Evolutionary conservation across 2,888 invertebrate genomes (phyloP).

Genomic region (Sarcophaga carnaria): DNA sequence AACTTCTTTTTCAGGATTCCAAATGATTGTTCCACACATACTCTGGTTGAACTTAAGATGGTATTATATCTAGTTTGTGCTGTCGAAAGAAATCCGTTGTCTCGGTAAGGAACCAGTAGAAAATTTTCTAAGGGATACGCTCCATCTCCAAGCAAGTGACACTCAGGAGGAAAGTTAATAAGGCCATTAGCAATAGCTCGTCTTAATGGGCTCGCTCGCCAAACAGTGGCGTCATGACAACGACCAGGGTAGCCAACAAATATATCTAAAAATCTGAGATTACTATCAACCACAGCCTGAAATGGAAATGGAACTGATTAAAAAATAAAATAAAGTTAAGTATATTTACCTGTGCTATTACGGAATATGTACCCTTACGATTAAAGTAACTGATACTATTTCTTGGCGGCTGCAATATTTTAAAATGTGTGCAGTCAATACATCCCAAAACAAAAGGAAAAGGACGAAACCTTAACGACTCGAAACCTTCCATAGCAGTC

Average conservation of each 20-base stretch:
- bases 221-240: too few species aligned
- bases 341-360: constrained; percentile 37
- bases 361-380: constrained; percentile 46
- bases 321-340: background rate
- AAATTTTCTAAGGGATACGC: too few species aligned
- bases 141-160: too few species aligned
- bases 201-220: too few species aligned
- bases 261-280: constrained; percentile 33
- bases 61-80: constrained; percentile 15
- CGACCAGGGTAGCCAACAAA: constrained; percentile 35
- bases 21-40: constrained; percentile 1
- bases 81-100: constrained; percentile 20
- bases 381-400: constrained; percentile 16
- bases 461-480: constrained; percentile 25
- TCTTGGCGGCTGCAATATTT: background rate
- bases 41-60: constrained; percentile 48
- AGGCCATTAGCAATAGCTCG: too few species aligned
- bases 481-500: constrained; percentile 28
- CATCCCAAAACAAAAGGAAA: constrained; percentile 50
- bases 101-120: too few species aligned
- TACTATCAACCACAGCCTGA: constrained; percentile 20
- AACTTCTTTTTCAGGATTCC: constrained; percentile 44
- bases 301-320: too few species aligned
- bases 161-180: background rate
- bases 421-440: constrained; percentile 20